Base-by-base conservation (phyloP, 1,140 invertebrate genomes). In the Ctenoplectra terminalis region DNA sequence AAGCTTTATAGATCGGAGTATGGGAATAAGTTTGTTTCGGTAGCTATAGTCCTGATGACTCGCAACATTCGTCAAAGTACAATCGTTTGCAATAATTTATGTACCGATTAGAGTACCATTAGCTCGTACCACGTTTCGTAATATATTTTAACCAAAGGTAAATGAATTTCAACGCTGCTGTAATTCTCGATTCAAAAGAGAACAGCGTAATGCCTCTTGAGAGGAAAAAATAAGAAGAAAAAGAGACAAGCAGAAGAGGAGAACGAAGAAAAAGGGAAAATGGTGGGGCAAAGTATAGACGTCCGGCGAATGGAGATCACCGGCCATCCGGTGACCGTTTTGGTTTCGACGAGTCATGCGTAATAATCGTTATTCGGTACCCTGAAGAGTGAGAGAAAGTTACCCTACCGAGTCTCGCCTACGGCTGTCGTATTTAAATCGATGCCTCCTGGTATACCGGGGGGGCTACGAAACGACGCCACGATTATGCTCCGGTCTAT, bases 281-380 rank as follows among this genome's bases (percentile, higher is more conserved):
- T 26, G 37, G 26, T 11, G 23, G 8, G 4, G 31, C 20, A n/a
- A 20, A 69, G 66, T 34, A 37, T 11, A 64, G 23, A 61, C 17
- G 63, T 29, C 6, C 63, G 40, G 43, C 40, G 63, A 66, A 66
- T 66, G 40, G 63, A 71, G 76, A 84, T 66, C 74, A 54, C n/a
- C 54, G 63, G 46, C 66, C 56, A 67, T 40, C 54, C 76, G 75
- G 60, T 52, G 48, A 80, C 37, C 81, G 78, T 90, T 87, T 90
- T 70, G 84, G 74, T 90, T 88, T 86, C 84, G 80, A 69, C 84
- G 86, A 90, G 88, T 90, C 89, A 90, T 84, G 88, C 83, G 90
- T 89, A 88, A 89, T 90, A 91, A 90, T 90, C 90, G 84, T 85
- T 90, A 85, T 89, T 88, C 70, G 81, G 88, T 82, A 82, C 67